A percentile compares a stretch with the other conserved stretches of the same genome.
phyloP scores from a whole-genome alignment of 35 echinoderm and acorn worm species.

The Ophiothrix spiculata region DNA sequence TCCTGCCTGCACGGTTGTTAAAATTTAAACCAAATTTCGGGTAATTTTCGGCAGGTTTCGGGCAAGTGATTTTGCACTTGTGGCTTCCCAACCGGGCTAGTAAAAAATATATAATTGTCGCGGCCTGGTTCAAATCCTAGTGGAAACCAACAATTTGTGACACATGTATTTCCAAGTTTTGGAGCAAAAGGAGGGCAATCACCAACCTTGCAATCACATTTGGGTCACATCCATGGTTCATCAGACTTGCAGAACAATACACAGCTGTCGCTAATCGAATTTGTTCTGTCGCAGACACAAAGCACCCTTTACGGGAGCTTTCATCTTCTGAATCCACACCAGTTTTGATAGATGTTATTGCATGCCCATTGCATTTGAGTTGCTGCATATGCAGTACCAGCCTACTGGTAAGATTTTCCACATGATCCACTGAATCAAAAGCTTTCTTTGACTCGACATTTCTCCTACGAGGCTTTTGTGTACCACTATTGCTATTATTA shows the following conservation, averaged over 20 bases:
- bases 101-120: too few species aligned
- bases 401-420: background rate
- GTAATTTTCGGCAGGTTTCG: too few species aligned
- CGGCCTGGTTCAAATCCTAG: too few species aligned
- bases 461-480: background rate
- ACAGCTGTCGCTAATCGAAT: conserved; percentile 77
- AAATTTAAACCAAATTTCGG: too few species aligned
- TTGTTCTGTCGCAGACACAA: conserved; percentile 52
- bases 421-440: background rate
- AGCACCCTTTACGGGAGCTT: too few species aligned
- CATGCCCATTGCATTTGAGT: conserved; percentile 72
- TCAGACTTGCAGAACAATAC: conserved; percentile 66
- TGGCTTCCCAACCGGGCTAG: too few species aligned
- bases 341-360: conserved; percentile 48
- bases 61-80: too few species aligned
- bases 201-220: conserved; percentile 95
- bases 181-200: too few species aligned
- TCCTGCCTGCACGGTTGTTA: too few species aligned
- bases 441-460: background rate
- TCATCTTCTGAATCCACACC: background rate
- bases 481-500: too few species aligned
- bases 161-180: too few species aligned
- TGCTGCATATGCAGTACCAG: conserved; percentile 54
- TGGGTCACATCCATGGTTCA: conserved; percentile 91
- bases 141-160: too few species aligned